phyloP scores from a whole-genome alignment of 2,797 vertebrate genomes.

The Carduelis carduelis region DNA sequence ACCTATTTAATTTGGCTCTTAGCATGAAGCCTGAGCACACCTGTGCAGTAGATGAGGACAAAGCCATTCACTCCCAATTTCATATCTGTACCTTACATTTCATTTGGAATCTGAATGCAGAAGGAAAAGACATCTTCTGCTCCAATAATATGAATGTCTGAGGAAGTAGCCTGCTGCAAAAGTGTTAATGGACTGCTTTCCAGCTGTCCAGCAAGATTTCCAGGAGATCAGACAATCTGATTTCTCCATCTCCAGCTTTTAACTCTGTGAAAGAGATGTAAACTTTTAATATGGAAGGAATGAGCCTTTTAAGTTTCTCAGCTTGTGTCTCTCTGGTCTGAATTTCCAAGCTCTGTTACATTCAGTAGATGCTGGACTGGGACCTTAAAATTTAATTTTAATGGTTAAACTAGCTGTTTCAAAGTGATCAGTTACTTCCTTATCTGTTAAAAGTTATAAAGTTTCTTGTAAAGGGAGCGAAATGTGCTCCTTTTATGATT shows the following conservation, averaged over 20 bases:
- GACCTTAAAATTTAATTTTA: constrained; percentile 3
- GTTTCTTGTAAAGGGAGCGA: background rate
- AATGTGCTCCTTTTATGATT: constrained; percentile 23
- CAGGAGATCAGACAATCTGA: background rate
- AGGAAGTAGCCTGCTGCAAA: background rate
- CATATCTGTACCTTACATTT: background rate
- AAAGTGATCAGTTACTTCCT: background rate
- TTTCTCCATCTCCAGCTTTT: background rate
- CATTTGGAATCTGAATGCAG: background rate
- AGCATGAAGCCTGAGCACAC: background rate
- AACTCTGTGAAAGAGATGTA: background rate
- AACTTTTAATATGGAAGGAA: background rate
- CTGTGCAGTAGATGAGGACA: background rate
- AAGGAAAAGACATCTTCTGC: background rate
- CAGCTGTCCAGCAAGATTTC: background rate
- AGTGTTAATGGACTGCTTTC: background rate
- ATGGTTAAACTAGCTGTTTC: background rate
- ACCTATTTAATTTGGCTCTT: background rate
- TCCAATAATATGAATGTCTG: background rate
- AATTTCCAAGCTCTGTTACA: background rate
- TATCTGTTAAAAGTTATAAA: background rate
- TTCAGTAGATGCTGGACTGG: background rate
- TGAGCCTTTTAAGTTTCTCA: background rate
- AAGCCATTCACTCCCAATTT: background rate
- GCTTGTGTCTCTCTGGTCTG: background rate